Percentiles rank a stretch among this genome's conserved stretches.
phyloP scores from a whole-genome alignment of 2,888 invertebrate species.

The Atherix ibis region DNA sequence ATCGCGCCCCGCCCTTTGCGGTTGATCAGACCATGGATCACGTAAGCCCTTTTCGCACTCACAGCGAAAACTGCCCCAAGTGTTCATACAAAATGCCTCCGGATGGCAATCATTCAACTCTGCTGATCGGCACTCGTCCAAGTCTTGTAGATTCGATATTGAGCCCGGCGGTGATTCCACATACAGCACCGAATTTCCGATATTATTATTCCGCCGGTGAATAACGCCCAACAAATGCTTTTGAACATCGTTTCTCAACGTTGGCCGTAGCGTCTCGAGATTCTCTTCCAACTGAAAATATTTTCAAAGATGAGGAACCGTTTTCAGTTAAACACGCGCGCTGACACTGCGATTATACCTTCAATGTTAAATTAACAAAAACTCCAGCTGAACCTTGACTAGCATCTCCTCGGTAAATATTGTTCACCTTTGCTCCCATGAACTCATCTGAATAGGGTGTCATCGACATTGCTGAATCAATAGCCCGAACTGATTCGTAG shows the following conservation, averaged over 20 bases:
- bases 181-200: conserved; percentile 73
- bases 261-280: conserved; percentile 49
- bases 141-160: conserved; percentile 57
- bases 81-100: conserved; percentile 61
- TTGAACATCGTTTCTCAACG: conserved; percentile 61
- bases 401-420: conserved; percentile 56
- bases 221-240: conserved; percentile 72
- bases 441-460: conserved; percentile 81
- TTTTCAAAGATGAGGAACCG: neutral
- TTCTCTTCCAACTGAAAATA: conserved; percentile 47
- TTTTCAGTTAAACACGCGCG: neutral
- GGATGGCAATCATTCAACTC: conserved; percentile 76
- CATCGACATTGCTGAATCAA: conserved; percentile 85
- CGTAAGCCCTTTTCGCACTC: conserved; percentile 57
- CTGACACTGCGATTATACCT: conserved; percentile 29
- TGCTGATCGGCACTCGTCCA: conserved; percentile 70
- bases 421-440: conserved; percentile 63
- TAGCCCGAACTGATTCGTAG: conserved; percentile 72
- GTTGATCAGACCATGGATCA: conserved; percentile 55
- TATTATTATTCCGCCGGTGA: conserved; percentile 67
- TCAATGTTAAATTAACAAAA: conserved; percentile 70
- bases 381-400: conserved; percentile 55
- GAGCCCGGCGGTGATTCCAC: conserved; percentile 70
- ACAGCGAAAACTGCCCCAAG: conserved; percentile 60
- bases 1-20: conserved; percentile 50